phyloP scores from a whole-genome alignment of 2,113 vertebrate species.

The Sapajus apella region DNA sequence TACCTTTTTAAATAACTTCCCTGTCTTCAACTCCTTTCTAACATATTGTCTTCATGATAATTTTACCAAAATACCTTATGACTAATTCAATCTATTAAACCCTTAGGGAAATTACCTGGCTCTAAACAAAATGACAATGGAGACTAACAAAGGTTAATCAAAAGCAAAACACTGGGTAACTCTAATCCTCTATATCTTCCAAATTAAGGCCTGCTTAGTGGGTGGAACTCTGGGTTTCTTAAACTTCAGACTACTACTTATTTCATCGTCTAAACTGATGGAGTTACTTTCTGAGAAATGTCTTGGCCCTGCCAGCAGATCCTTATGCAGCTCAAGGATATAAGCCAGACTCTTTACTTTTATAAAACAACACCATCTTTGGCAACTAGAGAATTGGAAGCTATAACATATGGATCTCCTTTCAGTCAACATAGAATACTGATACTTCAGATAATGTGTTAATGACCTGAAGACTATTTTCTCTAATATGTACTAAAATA shows the following conservation, averaged over 20 bases:
- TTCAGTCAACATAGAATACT: conserved; percentile 14
- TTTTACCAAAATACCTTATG: not conserved
- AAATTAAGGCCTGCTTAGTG: not conserved
- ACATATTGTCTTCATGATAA: not conserved
- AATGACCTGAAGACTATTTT: conserved; percentile 40
- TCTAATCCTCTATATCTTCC: not conserved
- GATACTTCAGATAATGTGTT: not conserved
- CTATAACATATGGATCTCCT: conserved; percentile 26
- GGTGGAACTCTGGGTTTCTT: not conserved
- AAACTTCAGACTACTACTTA: conserved; percentile 16
- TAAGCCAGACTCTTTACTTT: conserved; percentile 51
- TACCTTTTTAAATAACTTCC: not conserved
- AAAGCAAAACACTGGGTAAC: not conserved
- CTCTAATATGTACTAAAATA: conserved; percentile 35
- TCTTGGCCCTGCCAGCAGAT: conserved; percentile 16
- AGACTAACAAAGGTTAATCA: conserved; percentile 14
- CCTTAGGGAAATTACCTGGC: conserved; percentile 30
- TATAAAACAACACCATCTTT: conserved; percentile 51
- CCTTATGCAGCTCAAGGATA: conserved; percentile 53
- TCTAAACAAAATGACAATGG: not conserved
- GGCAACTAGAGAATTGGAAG: conserved; percentile 50
- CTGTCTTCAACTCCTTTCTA: not conserved
- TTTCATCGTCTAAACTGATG: conserved; percentile 16
- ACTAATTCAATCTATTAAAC: conserved; percentile 5
- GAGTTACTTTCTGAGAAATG: conserved; percentile 38